These are phyloP conservation scores for Rissa tridactyla DNA, from an alignment of 2,113 vertebrate species.

Conservation along the genomic window DNA sequence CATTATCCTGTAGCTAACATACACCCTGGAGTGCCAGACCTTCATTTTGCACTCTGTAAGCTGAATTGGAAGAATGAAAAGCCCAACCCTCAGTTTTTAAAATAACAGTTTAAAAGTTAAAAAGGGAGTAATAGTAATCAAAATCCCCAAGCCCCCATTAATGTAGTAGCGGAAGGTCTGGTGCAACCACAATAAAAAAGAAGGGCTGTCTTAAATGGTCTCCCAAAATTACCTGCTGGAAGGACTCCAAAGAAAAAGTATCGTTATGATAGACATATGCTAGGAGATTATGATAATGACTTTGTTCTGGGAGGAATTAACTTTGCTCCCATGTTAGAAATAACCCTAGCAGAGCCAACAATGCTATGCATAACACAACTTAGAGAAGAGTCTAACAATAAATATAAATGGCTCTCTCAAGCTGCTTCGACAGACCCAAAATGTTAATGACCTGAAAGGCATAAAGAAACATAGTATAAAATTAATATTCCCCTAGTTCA, in stretches of 20 bases:
- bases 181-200: not conserved
- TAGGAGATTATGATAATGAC: slow-evolving; percentile 38
- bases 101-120: slow-evolving; percentile 45
- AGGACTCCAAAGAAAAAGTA: not conserved
- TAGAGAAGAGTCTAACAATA: not conserved
- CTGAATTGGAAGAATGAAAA: slow-evolving; percentile 36
- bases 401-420: not conserved
- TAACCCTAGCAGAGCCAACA: not conserved
- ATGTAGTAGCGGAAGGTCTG: not conserved
- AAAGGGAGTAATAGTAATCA: slow-evolving; percentile 9
- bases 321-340: slow-evolving; percentile 20
- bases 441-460: not conserved
- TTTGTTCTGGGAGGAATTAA: slow-evolving; percentile 33
- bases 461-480: not conserved
- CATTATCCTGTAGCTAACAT: slow-evolving; percentile 65
- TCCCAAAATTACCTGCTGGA: slow-evolving; percentile 34
- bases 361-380: not conserved
- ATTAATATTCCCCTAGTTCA: not conserved
- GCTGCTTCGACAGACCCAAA: not conserved
- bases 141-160: not conserved
- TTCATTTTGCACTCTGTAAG: slow-evolving; percentile 45
- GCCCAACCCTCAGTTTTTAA: not conserved
- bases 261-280: not conserved
- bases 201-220: not conserved
- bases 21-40: slow-evolving; percentile 59